Evolutionary conservation across 2,113 vertebrate genomes (phyloP).

Genomic region (Pterocles gutturalis): DNA sequence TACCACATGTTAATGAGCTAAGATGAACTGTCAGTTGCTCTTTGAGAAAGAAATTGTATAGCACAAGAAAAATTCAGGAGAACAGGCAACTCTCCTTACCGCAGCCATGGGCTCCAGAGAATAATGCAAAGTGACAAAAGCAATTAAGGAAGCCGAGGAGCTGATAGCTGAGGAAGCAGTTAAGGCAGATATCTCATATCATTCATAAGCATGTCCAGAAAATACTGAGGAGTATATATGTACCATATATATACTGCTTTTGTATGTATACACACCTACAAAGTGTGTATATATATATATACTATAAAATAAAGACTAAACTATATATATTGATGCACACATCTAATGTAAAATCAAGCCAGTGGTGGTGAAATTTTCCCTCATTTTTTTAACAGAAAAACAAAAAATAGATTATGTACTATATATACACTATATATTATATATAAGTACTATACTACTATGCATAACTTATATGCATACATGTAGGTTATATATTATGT

Average conservation of each 20-base stretch:
- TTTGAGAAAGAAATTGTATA: neutral
- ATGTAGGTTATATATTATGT: neutral
- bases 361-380: neutral
- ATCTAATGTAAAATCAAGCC: neutral
- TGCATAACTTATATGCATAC: too few relatives aligned
- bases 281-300: neutral
- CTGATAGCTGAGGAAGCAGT: neutral
- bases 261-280: too few relatives aligned
- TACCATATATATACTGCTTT: too few relatives aligned
- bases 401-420: neutral
- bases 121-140: neutral
- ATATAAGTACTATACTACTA: neutral
- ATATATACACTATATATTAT: neutral
- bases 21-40: neutral
- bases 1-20: neutral
- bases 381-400: neutral
- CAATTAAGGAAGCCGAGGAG: neutral
- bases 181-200: neutral
- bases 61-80: neutral
- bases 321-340: neutral
- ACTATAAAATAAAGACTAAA: neutral
- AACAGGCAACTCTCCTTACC: neutral
- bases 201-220: neutral
- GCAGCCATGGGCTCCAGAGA: neutral
- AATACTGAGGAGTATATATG: neutral